Base-by-base conservation (phyloP, 2,888 invertebrate genomes). In the Brachylomia viminalis region DNA sequence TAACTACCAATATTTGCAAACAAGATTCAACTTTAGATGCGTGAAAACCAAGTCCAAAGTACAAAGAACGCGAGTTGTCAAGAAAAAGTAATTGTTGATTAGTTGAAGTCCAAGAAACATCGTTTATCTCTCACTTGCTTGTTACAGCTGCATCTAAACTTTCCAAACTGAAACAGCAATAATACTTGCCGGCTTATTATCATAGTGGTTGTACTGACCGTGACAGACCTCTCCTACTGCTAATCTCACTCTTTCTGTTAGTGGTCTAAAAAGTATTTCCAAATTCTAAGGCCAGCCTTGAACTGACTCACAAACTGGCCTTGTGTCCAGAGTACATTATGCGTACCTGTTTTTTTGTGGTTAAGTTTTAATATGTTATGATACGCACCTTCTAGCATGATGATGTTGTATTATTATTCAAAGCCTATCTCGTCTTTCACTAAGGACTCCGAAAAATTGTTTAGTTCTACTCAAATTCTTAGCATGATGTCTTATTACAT, bases 331-430 rank as follows among this genome's bases (percentile, higher is more conserved):
- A 72, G n/a, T 56, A 58, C 47, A 47, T 56, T 56, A n/a, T 86
- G 83, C 78, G 87, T 87, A 85, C n/a, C n/a, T n/a, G n/a, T 86
- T 88, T 88, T 80, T 83, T 89, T 88, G 87, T 73, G 72, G 81
- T 83, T 90, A 91, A 38, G 38, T 38, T 7, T 38, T 38, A 38
- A 0, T 38, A 38, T 7, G 38, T 38, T 4, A 38, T 38, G 5
- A 0, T 38, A 38, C 7, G 38, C 38, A 38, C 4, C 38, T 0
- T 38, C 38, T 38, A 38, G 5, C 38, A 38, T 38, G 2, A 6
- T 38, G 38, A 38, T 38, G 38, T 38, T 38, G 38, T 38, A 38
- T 47, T 47, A 47, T 47, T 6, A 17, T 47, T 47, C 15, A 47
- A 47, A 47, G 3, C 17, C 49, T 20, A 7, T 20, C 49, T 49